Percentiles rank a stretch among this genome's conserved stretches.
Conservation (phyloP, 2,888 invertebrate genomes). For the Dilophus febrilis region DNA sequence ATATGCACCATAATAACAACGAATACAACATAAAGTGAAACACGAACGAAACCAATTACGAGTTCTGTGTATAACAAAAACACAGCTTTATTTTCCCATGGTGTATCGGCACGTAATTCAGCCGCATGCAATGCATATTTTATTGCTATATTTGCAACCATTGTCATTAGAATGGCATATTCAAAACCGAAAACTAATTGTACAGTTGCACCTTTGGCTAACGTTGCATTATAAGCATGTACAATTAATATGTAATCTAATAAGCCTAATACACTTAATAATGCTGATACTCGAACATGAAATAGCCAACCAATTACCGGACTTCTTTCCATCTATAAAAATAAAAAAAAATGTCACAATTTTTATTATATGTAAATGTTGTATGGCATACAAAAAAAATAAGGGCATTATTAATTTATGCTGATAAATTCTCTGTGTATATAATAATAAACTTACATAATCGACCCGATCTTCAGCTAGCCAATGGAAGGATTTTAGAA, state of each 20-base stretch:
- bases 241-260: slow-evolving; percentile 80
- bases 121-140: slow-evolving; percentile 79
- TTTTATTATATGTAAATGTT: background rate
- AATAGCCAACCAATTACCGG: slow-evolving; percentile 92
- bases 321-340: slow-evolving; percentile 87
- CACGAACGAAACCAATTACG: slow-evolving; percentile 72
- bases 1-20: slow-evolving; percentile 92
- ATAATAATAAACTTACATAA: slow-evolving; percentile 56
- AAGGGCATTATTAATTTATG: background rate
- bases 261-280: slow-evolving; percentile 63
- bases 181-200: slow-evolving; percentile 99
- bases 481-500: slow-evolving; percentile 99
- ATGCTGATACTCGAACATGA: slow-evolving; percentile 75
- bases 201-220: slow-evolving; percentile 87
- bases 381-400: background rate
- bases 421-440: too few species aligned
- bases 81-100: slow-evolving; percentile 99
- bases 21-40: slow-evolving; percentile 79
- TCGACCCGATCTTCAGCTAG: slow-evolving; percentile 97
- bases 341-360: slow-evolving; percentile 1
- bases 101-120: slow-evolving; percentile 67
- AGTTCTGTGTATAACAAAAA: slow-evolving; percentile 93
- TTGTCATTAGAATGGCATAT: slow-evolving; percentile 90
- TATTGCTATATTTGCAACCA: slow-evolving; percentile 79
- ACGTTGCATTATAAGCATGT: slow-evolving; percentile 84